Evolutionary conservation across 2,888 invertebrate species (phyloP), one percentile per base, ranked within the genome.

Genomic region (Apotomis turbidana): DNA sequence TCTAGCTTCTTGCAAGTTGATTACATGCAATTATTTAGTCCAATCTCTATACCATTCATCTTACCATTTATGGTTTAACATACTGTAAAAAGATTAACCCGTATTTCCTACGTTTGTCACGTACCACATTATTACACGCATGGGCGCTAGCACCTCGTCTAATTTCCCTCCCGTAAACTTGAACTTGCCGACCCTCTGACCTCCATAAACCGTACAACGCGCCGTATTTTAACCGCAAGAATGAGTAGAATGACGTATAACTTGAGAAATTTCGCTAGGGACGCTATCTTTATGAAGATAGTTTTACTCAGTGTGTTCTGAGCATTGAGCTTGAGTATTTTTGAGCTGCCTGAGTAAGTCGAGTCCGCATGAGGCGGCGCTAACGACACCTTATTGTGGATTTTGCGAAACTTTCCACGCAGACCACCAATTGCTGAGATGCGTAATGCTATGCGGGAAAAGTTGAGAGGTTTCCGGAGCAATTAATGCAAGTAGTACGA

Each of bases 371-470:
- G 36, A 15, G 71, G 71, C 72, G 75, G 71, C 69, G 71, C 77
- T 84, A 85, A 84, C 81, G 80, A 82, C 81, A 80, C 80, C 80
- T 83, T 83, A 84, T 81, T 81, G 80, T 80, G 74, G 68, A 80
- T 80, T 82, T 80, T 77, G 66, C 74, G 71, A 68, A 74, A 76
- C 74, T 71, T 74, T 60, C 55, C 44, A 61, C 71, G 63, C 64
- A 44, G 51, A 57, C 75, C 73, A 73, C 73, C 76, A 75, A 76
- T 76, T 78, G 76, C 68, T 15, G 15, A 15, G 15, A 0, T 77
- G 68, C 64, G 71, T 70, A 71, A 74, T 74, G 75, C 68, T 74
- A 77, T 74, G 78, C 75, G 75, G 67, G 63, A 57, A 64, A 74
- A 73, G 74, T 76, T 72, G 5, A 75, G 55, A 64, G 58, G 57